Conservation (phyloP, 2,797 vertebrate species). For the Hirundo rustica region DNA sequence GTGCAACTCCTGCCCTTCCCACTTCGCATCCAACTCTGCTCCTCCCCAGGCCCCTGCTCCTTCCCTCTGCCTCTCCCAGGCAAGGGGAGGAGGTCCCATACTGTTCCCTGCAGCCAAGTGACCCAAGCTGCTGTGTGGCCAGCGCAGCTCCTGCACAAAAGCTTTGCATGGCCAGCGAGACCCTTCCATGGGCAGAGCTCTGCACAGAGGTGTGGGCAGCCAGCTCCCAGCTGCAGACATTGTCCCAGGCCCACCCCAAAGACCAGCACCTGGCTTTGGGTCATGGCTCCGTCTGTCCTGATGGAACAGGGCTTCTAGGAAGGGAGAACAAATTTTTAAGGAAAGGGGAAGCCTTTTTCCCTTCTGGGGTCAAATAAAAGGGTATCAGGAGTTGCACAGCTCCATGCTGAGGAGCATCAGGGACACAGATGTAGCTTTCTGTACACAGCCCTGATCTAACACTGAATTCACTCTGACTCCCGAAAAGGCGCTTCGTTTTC, state of each 20-base stretch:
- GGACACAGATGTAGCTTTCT: constrained; percentile 1
- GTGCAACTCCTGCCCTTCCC: background rate
- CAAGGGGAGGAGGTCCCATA: background rate
- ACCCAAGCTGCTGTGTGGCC: background rate
- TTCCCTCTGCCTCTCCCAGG: background rate
- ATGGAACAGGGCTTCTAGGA: background rate
- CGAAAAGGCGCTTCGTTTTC: background rate
- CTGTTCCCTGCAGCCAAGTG: background rate
- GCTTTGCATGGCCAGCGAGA: rapidly evolving
- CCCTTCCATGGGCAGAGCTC: background rate
- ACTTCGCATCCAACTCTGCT: background rate
- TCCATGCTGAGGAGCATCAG: background rate
- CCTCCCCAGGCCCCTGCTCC: background rate
- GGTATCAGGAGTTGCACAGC: background rate
- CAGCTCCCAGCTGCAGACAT: background rate
- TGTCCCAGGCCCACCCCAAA: too few relatives aligned
- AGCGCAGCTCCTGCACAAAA: background rate
- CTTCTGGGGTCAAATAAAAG: background rate
- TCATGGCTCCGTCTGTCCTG: rapidly evolving
- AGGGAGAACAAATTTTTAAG: background rate
- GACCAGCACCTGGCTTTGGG: background rate
- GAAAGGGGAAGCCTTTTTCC: background rate
- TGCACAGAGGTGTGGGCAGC: background rate
- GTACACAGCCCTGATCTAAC: background rate
- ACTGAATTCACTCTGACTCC: background rate